A percentile compares a stretch with the other conserved stretches of the same genome.
Evolutionary conservation across 2,797 vertebrate genomes (phyloP).

Genomic region (Chiroxiphia lanceolata): DNA sequence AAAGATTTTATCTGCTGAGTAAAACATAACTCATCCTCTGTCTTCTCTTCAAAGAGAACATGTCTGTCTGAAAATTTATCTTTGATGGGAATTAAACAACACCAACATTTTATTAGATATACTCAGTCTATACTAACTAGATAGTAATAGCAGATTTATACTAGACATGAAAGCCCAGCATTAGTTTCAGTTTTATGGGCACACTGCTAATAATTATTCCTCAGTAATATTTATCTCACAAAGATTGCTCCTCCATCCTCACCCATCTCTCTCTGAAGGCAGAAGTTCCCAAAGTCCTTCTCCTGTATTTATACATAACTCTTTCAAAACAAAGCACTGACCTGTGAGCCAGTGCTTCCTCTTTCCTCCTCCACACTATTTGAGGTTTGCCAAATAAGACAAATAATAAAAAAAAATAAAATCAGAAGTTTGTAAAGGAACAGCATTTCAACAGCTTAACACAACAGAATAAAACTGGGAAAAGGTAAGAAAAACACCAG

Average conservation of each 20-base stretch:
- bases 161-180: neutral
- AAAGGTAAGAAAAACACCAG: neutral
- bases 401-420: neutral
- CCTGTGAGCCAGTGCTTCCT: constrained; percentile 17
- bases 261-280: neutral
- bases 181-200: neutral
- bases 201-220: neutral
- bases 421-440: constrained; percentile 12
- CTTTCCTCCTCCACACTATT: neutral
- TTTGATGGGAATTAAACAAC: neutral
- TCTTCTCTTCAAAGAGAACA: neutral
- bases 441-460: constrained; percentile 23
- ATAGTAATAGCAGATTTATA: neutral
- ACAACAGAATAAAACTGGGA: neutral
- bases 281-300: constrained; percentile 3
- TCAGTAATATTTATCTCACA: neutral
- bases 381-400: constrained; percentile 46
- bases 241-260: neutral
- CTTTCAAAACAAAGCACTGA: constrained; percentile 52
- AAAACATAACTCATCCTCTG: neutral
- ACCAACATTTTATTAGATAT: neutral
- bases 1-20: neutral
- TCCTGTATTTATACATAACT: constrained; percentile 36
- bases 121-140: neutral
- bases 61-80: neutral